Evolutionary conservation across 2,113 vertebrate species (phyloP), one percentile per base, ranked within the genome.

Genomic region (Cyprinus carpio): DNA sequence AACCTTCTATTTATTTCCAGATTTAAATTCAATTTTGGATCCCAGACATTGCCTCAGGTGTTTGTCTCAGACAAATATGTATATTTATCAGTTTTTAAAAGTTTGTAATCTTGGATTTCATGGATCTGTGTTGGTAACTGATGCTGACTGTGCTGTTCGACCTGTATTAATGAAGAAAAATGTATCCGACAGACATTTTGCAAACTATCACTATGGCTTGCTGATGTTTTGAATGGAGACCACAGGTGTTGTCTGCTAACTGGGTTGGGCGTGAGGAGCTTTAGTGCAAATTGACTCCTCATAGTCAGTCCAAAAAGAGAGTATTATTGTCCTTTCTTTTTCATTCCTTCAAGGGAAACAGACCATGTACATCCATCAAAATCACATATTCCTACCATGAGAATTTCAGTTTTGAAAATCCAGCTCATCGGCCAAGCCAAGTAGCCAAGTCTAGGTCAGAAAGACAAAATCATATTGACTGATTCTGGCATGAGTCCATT

Each of bases 171-270:
- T 46, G n/a, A 23, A 51, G 51, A 16, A 23, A 29, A 82, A 49
- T 65, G 56, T 11, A 58, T 23, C 62, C 56, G 82, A 78, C 75
- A 34, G 56, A 49, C 64, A 60, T 65, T 46, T 54, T 81, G 49
- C 56, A 62, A 83, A 79, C 31, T 71, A 67, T 27, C n/a, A 43
- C 23, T 29, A 10, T 37, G 37, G 64, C 43, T 75, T 72, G 29
- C 29, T 54, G 74, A 80, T 86, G 60, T 79, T 75, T 79, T 46
- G 71, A 71, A 75, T 81, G 81, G 75, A 86, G 34, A 49, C 67
- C 18, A 25, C 18, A 60, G 62, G 46, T 58, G 60, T 20, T 40
- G 18, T 88, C 65, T 67, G 67, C 40, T 29, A 77, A 69, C 54
- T 58, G 79, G 64, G 25, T 46, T n/a, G 23, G 34, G n/a, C 34